These are phyloP conservation scores for Eulemur rubriventer DNA, from an alignment of 2,797 vertebrate species.

Conservation along the genomic window DNA sequence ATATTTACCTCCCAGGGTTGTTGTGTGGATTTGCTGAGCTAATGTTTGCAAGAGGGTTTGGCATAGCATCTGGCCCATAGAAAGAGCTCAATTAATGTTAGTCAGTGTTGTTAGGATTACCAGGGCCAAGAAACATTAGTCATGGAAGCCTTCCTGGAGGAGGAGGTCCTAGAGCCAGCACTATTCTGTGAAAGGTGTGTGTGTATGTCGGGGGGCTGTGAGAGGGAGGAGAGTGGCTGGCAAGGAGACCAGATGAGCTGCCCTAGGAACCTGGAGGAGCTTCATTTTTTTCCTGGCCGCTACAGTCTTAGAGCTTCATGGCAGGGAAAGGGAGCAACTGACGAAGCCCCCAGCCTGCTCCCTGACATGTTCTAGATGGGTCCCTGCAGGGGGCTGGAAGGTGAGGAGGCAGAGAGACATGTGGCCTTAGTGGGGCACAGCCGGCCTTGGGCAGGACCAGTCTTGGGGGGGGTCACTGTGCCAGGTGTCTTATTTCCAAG, in stretches of 20 bases:
- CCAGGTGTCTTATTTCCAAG: background rate
- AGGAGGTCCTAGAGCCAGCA: background rate
- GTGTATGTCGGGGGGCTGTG: background rate
- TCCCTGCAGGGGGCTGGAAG: background rate
- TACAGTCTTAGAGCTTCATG: rapidly evolving
- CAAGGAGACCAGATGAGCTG: background rate
- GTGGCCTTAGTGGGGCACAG: background rate
- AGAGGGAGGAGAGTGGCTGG: background rate
- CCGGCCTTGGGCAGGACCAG: background rate
- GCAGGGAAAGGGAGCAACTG: background rate
- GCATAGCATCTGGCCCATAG: background rate
- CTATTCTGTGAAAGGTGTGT: background rate
- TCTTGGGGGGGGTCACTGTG: rapidly evolving
- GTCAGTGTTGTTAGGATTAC: background rate
- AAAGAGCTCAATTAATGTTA: background rate
- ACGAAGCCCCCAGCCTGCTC: background rate
- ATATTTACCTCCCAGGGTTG: background rate
- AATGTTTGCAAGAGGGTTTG: background rate
- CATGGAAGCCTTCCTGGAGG: constrained; percentile 47
- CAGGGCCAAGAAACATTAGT: background rate
- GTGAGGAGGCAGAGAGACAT: background rate
- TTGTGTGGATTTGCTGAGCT: background rate
- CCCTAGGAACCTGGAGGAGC: background rate
- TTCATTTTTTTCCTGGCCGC: background rate
- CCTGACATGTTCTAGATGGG: background rate